Conservation (phyloP, 2,888 invertebrate species). For the Rhagonycha lutea region DNA sequence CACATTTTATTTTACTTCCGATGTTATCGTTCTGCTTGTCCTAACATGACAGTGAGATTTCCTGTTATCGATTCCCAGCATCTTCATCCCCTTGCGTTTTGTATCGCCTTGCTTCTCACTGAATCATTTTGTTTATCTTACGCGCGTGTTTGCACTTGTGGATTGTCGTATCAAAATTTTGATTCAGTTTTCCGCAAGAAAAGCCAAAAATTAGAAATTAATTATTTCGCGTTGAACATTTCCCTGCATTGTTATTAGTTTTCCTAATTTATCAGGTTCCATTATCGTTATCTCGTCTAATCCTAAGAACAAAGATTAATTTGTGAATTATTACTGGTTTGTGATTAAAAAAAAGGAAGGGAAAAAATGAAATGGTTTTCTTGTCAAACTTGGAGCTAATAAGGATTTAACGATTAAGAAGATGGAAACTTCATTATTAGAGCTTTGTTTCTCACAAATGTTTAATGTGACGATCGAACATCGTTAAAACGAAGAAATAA, state of each 20-base stretch:
- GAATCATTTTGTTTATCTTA: not conserved
- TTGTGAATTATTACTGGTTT: not conserved
- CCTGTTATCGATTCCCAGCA: not conserved
- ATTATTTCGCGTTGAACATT: not conserved
- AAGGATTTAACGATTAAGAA: slow-evolving; percentile 3
- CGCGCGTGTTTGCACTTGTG: not conserved
- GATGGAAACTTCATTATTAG: not conserved
- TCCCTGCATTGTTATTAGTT: too few relatives aligned
- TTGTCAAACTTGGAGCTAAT: not conserved
- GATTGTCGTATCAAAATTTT: not conserved
- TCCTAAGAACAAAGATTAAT: not conserved
- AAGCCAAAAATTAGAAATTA: not conserved
- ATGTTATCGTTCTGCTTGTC: not conserved
- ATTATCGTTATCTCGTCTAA: not conserved
- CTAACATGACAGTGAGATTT: not conserved
- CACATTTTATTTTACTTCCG: not conserved
- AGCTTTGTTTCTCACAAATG: slow-evolving; percentile 3
- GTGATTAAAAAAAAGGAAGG: not conserved
- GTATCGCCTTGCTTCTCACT: not conserved
- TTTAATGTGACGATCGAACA: slow-evolving; percentile 2
- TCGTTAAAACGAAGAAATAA: slow-evolving; percentile 6
- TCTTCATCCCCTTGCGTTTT: not conserved
- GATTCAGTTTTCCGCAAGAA: not conserved
- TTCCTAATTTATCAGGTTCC: too few relatives aligned
- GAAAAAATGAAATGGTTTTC: not conserved